phyloP scores from a whole-genome alignment of 2,888 invertebrate genomes.

The Falcaria lacertinaria region DNA sequence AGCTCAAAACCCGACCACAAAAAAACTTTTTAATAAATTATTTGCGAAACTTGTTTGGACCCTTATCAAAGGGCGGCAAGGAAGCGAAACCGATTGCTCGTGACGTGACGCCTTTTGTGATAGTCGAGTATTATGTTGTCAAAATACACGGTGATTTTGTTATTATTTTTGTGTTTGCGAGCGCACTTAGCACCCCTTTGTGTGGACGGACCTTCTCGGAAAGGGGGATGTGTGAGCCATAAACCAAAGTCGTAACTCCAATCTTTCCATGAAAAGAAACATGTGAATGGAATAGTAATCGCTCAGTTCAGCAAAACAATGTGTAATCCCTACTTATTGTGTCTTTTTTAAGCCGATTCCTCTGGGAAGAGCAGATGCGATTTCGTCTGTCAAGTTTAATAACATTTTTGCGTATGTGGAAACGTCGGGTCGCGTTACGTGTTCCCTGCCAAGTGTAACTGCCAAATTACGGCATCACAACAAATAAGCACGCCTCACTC shows the following conservation, averaged over 20 bases:
- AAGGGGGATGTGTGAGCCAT: constrained; percentile 63
- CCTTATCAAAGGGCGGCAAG: constrained; percentile 71
- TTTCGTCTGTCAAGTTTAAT: constrained; percentile 58
- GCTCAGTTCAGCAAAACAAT: constrained; percentile 46
- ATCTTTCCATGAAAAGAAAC: constrained; percentile 60
- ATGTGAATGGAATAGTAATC: constrained; percentile 71
- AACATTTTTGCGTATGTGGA: constrained; percentile 60
- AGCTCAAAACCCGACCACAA: constrained; percentile 34
- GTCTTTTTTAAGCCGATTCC: constrained; percentile 14
- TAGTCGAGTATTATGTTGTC: constrained; percentile 77
- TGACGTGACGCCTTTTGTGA: constrained; percentile 76
- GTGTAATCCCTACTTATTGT: constrained; percentile 35
- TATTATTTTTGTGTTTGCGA: constrained; percentile 79
- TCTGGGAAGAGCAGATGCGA: constrained; percentile 8
- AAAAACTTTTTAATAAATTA: constrained; percentile 72
- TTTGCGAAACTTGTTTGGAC: constrained; percentile 75
- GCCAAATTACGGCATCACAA: constrained; percentile 73
- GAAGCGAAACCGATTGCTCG: constrained; percentile 76
- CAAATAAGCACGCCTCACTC: constrained; percentile 65
- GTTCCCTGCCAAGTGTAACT: constrained; percentile 44
- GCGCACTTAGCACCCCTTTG: constrained; percentile 77
- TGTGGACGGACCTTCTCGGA: constrained; percentile 58
- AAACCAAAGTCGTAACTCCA: constrained; percentile 54
- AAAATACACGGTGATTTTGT: constrained; percentile 78
- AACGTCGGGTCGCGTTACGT: constrained; percentile 56